Evolutionary conservation across 2,888 invertebrate species (phyloP).

Genomic region (Acanthoscelides obtectus): DNA sequence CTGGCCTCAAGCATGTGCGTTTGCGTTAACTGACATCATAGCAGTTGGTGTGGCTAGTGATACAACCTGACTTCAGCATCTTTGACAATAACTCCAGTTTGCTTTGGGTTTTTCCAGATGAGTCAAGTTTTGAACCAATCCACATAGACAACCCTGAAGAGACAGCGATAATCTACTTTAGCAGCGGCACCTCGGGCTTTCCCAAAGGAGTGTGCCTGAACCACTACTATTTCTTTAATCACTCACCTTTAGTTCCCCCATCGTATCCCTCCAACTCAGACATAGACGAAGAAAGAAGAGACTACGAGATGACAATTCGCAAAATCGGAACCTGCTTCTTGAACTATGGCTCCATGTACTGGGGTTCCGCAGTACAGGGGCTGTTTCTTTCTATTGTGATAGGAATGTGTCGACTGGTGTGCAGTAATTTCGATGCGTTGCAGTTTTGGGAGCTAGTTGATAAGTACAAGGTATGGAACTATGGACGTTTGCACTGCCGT

Average conservation of each 20-base stretch:
- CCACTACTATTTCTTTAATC: slow-evolving; percentile 20
- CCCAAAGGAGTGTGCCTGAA: slow-evolving; percentile 38
- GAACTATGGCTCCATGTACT: slow-evolving; percentile 28
- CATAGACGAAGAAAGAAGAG: slow-evolving; percentile 12
- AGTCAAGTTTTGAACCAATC: slow-evolving; percentile 27
- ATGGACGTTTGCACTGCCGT: too few relatives aligned
- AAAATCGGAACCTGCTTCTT: slow-evolving; percentile 12
- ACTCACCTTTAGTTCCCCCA: slow-evolving; percentile 14
- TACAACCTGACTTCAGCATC: too few relatives aligned
- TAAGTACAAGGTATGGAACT: slow-evolving; percentile 34
- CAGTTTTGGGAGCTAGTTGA: slow-evolving; percentile 31
- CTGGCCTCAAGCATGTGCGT: too few relatives aligned
- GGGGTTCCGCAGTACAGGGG: slow-evolving; percentile 32
- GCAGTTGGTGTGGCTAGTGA: too few relatives aligned
- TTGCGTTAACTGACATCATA: too few relatives aligned
- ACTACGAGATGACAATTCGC: slow-evolving; percentile 12
- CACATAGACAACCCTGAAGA: slow-evolving; percentile 17
- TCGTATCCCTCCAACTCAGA: slow-evolving; percentile 12
- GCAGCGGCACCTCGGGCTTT: slow-evolving; percentile 39
- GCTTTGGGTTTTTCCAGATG: slow-evolving; percentile 8
- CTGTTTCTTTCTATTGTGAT: slow-evolving; percentile 23
- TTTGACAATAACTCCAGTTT: slow-evolving; percentile 1
- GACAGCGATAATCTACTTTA: slow-evolving; percentile 33
- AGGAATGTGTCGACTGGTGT: slow-evolving; percentile 29
- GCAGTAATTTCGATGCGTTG: slow-evolving; percentile 22